Evolutionary conservation across 2,113 vertebrate genomes (phyloP).

Genomic region (Tympanuchus pallidicinctus): DNA sequence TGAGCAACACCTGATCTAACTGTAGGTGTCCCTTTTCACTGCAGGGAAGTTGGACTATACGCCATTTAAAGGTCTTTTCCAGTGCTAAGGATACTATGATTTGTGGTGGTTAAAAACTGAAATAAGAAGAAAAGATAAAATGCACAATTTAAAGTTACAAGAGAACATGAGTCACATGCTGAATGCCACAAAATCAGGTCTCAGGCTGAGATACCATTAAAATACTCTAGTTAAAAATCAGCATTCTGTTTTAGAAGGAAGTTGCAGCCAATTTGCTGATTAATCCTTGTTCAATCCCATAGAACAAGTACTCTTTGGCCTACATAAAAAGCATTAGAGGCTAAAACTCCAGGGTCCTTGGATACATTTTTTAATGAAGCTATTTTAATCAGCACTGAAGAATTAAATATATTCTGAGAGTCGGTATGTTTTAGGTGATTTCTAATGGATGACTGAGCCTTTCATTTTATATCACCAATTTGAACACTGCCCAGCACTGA

Average conservation of each 20-base stretch:
- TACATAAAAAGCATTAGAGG: conserved; percentile 46
- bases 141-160: conserved; percentile 24
- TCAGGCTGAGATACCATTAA: conserved; percentile 41
- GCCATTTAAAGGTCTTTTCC: too few species aligned
- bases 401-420: conserved; percentile 12
- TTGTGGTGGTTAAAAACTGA: background rate
- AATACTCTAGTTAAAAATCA: conserved; percentile 61
- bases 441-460: background rate
- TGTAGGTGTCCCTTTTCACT: too few species aligned
- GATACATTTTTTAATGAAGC: conserved; percentile 44
- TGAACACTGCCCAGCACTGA: background rate
- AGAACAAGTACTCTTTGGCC: conserved; percentile 63
- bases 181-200: conserved; percentile 44
- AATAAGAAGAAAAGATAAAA: conserved; percentile 10
- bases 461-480: background rate
- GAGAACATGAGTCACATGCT: conserved; percentile 47
- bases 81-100: too few species aligned
- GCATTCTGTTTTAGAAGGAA: conserved; percentile 58
- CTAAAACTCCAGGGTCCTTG: conserved; percentile 49
- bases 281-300: conserved; percentile 56
- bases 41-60: too few species aligned
- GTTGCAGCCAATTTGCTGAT: conserved; percentile 67
- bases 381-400: conserved; percentile 61
- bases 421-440: background rate
- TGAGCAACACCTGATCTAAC: too few species aligned